phyloP scores from a whole-genome alignment of 2,888 invertebrate species.

The Eupithecia subfuscata region DNA sequence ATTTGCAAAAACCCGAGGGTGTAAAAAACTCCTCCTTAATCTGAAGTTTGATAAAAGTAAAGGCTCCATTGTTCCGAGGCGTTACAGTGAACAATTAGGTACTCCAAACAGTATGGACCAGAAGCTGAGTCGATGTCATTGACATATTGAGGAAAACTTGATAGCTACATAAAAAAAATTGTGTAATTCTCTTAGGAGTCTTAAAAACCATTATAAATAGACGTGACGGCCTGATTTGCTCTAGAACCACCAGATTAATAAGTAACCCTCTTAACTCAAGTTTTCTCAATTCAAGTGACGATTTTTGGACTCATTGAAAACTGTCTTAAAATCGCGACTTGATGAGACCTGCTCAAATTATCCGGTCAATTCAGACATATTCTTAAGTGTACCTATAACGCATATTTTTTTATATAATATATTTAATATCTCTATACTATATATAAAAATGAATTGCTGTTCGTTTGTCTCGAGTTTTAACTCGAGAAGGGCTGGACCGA shows the following conservation, averaged over 20 bases:
- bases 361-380: no score
- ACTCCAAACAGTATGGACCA: background rate
- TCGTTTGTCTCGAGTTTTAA: no score
- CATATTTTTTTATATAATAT: no score
- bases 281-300: no score
- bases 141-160: conserved; percentile 74
- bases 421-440: no score
- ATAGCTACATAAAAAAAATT: conserved; percentile 57
- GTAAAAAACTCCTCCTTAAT: background rate
- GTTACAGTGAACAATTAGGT: conserved; percentile 6
- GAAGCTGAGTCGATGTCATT: conserved; percentile 59
- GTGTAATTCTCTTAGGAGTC: conserved; percentile 12
- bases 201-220: conserved; percentile 62
- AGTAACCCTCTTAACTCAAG: background rate
- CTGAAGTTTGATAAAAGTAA: background rate
- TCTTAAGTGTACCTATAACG: no score
- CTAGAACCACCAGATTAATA: conserved; percentile 20
- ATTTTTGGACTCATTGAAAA: no score
- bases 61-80: background rate
- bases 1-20: background rate
- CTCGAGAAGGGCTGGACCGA: no score
- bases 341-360: no score
- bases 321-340: no score
- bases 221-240: conserved; percentile 65
- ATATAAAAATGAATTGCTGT: no score